Evolutionary conservation across 2,797 vertebrate species (phyloP).

Genomic region (Enoplosus armatus): DNA sequence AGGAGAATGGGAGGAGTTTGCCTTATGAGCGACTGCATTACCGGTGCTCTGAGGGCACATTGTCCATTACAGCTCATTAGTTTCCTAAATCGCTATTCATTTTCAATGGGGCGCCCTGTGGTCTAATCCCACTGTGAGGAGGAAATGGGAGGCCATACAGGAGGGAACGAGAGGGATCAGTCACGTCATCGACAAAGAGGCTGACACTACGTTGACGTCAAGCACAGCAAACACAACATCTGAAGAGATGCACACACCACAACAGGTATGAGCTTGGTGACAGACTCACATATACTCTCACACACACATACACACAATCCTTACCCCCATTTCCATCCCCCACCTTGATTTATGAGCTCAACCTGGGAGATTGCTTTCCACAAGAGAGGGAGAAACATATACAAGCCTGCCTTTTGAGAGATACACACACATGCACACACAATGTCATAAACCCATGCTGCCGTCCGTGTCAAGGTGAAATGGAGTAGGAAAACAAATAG

Average conservation of each 20-base stretch:
- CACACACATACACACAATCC: conserved; percentile 29
- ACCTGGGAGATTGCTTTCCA: conserved; percentile 81
- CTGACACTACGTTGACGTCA: conserved; percentile 32
- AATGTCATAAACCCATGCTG: conserved; percentile 69
- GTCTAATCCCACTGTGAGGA: conserved; percentile 63
- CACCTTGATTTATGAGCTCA: conserved; percentile 80
- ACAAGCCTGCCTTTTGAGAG: conserved; percentile 57
- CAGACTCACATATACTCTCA: conserved; percentile 38
- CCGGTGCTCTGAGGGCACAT: conserved; percentile 62
- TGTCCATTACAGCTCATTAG: conserved; percentile 79
- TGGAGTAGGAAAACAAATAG: conserved; percentile 84
- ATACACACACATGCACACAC: conserved; percentile 49
- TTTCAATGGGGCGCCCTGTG: conserved; percentile 61
- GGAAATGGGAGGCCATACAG: conserved; percentile 53
- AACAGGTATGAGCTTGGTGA: conserved; percentile 59
- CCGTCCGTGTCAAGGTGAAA: conserved; percentile 84
- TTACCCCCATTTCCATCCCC: conserved; percentile 71
- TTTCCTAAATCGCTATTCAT: conserved; percentile 75
- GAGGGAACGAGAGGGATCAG: conserved; percentile 36
- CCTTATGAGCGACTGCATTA: conserved; percentile 64
- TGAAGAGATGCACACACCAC: conserved; percentile 4
- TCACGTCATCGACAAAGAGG: conserved; percentile 51
- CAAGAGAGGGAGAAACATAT: conserved; percentile 67
- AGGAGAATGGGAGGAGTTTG: conserved; percentile 53
- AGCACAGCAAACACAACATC: conserved; percentile 49